Percentiles rank a stretch among this genome's conserved stretches.
phyloP scores from a whole-genome alignment of 2,113 vertebrate species.

The human region DNA sequence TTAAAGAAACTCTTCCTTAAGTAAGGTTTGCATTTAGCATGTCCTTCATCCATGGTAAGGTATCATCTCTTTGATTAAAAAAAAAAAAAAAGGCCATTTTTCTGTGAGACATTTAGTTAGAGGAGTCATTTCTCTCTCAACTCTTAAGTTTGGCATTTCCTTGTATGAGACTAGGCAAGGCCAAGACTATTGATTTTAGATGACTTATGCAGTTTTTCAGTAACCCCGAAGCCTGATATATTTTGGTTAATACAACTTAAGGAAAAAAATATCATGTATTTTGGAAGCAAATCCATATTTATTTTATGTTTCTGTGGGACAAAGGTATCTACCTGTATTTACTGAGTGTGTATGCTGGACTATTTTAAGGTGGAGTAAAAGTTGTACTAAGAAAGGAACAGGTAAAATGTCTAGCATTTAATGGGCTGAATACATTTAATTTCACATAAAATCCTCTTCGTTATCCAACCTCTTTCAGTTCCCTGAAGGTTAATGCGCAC shows the following conservation, averaged over 20 bases:
- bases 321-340: conserved; percentile 6
- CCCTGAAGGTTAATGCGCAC: conserved; percentile 54
- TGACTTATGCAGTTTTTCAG: conserved; percentile 16
- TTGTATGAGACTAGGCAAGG: conserved; percentile 25
- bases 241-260: conserved; percentile 47
- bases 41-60: background rate
- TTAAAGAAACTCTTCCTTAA: background rate
- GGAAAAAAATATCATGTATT: conserved; percentile 4
- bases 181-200: conserved; percentile 58
- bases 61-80: conserved; percentile 3
- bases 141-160: background rate
- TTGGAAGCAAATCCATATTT: conserved; percentile 35
- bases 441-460: conserved; percentile 36
- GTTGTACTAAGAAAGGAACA: background rate
- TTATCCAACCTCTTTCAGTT: background rate
- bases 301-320: conserved; percentile 48
- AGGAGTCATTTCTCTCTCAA: conserved; percentile 18
- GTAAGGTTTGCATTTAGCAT: background rate
- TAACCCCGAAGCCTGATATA: background rate
- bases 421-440: conserved; percentile 14
- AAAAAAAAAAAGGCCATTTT: conserved; percentile 33
- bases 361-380: conserved; percentile 39
- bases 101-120: conserved; percentile 65
- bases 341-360: background rate
- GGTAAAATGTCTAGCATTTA: background rate